Conservation (phyloP, 2,888 invertebrate genomes). For the Ferrisia virgata region DNA sequence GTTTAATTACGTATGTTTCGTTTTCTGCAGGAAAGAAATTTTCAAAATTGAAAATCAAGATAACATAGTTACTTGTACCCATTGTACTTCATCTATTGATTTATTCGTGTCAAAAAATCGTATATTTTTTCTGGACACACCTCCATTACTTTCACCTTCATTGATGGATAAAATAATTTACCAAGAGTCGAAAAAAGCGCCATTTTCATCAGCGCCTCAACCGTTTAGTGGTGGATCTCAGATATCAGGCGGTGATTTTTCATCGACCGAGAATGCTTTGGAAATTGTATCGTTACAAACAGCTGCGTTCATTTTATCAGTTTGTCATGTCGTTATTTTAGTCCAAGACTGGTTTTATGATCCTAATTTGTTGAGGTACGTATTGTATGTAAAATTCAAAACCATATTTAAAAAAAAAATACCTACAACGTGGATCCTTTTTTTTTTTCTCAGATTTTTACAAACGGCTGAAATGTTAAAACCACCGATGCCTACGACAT, state of each 20-base stretch:
- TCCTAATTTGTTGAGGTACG: constrained; percentile 71
- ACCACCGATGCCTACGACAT: constrained; percentile 66
- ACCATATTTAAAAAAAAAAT: constrained; percentile 48
- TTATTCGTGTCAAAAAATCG: constrained; percentile 71
- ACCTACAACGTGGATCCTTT: background rate
- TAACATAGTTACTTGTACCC: constrained; percentile 39
- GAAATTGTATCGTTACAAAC: constrained; percentile 74
- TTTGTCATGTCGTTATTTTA: constrained; percentile 84
- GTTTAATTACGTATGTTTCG: no score
- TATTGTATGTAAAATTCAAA: background rate
- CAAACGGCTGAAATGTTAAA: constrained; percentile 84
- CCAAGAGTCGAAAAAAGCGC: constrained; percentile 39
- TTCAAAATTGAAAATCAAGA: constrained; percentile 37
- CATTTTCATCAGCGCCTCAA: constrained; percentile 28
- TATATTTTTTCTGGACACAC: constrained; percentile 82
- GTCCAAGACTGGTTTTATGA: constrained; percentile 88
- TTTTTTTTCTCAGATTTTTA: constrained; percentile 62
- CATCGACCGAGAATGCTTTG: constrained; percentile 60
- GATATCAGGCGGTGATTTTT: constrained; percentile 58
- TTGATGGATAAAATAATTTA: constrained; percentile 43
- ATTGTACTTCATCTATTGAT: constrained; percentile 74
- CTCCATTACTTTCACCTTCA: constrained; percentile 70
- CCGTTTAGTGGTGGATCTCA: constrained; percentile 41
- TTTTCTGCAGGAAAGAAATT: constrained; percentile 29
- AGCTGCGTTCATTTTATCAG: constrained; percentile 78